These are phyloP conservation scores for Plutella xylostella DNA, from an alignment of 2,888 invertebrate species.

Conservation along the genomic window DNA sequence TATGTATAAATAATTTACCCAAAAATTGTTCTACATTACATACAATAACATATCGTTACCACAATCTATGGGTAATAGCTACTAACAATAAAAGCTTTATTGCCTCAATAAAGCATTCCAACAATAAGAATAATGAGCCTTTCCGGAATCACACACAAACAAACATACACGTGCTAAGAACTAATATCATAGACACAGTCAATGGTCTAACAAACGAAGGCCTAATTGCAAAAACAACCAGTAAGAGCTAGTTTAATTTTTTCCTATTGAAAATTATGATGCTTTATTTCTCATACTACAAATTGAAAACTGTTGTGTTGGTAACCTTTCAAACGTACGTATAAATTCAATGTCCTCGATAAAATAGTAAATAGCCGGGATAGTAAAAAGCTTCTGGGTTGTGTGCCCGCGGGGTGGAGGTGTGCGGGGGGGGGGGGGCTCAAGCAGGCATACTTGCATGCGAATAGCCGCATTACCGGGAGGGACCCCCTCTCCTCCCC, in stretches of 20 bases:
- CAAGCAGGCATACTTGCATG: conserved; percentile 48
- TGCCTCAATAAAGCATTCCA: too few relatives aligned
- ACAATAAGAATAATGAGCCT: too few relatives aligned
- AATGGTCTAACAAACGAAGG: too few relatives aligned
- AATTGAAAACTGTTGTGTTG: background rate
- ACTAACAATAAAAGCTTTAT: too few relatives aligned
- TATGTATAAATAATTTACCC: too few relatives aligned
- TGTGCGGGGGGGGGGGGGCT: conserved; percentile 7
- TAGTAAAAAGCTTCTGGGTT: background rate
- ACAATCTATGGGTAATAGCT: too few relatives aligned
- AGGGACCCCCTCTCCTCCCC: background rate
- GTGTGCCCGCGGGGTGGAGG: background rate
- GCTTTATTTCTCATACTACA: background rate
- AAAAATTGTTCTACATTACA: too few relatives aligned
- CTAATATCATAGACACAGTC: too few relatives aligned
- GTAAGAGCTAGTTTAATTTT: conserved; percentile 9
- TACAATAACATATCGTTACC: too few relatives aligned
- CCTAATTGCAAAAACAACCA: too few relatives aligned
- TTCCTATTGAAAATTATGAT: conserved; percentile 20
- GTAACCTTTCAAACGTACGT: background rate
- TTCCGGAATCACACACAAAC: too few relatives aligned
- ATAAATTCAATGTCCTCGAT: background rate
- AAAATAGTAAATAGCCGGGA: background rate
- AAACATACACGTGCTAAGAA: too few relatives aligned
- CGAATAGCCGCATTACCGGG: conserved; percentile 39